Evolutionary conservation across 2,113 vertebrate species (phyloP), one percentile per base, ranked within the genome.

Genomic region (Saimiri boliviensis): DNA sequence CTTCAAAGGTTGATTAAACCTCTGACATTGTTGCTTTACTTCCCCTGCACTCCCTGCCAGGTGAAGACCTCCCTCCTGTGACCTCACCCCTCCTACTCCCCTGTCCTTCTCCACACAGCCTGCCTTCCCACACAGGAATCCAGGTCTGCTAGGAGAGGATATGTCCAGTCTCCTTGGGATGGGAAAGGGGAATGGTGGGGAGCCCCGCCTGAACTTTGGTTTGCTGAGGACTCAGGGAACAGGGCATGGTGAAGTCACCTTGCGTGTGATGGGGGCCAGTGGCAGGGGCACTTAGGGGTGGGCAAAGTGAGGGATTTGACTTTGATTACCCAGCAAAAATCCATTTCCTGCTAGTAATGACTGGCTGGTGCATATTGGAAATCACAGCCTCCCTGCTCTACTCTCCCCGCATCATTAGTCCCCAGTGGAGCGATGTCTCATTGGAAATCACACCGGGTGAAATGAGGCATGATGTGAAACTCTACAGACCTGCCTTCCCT

Each of bases 1-100:
- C 98, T 98, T 97, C 84, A 96, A 94, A 98, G 93, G 90, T 81
- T 95, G 17, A 88, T 97, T 95, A 86, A 95, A 97, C 6, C 0
- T 94, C 86, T 60, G 6, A 5, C 25, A 93, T 10, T 42, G 88
- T n/a, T 93, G 92, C 52, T 86, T 47, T 58, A 2, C 73, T 81
- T 95, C 94, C 86, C 47, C 54, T 27, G 70, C 79, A 52, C 70
- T 82, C 56, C 10, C 71, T 3, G 35, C 90, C 63, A 79, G 96
- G 77, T 89, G 93, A 97, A 94, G 94, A 90, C 89, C 92, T 94
- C 56, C 68, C 79, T 91, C 27, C 68, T 21, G 5, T 60, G 86
- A 94, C 91, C 71, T 96, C 58, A 27, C 30, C 66, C 82, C 74
- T 90, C 68, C 60, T 35, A 25, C 12, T 30, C 19, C 70, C 74